phyloP scores from a whole-genome alignment of 1,140 invertebrate species.

The Adelges cooleyi region DNA sequence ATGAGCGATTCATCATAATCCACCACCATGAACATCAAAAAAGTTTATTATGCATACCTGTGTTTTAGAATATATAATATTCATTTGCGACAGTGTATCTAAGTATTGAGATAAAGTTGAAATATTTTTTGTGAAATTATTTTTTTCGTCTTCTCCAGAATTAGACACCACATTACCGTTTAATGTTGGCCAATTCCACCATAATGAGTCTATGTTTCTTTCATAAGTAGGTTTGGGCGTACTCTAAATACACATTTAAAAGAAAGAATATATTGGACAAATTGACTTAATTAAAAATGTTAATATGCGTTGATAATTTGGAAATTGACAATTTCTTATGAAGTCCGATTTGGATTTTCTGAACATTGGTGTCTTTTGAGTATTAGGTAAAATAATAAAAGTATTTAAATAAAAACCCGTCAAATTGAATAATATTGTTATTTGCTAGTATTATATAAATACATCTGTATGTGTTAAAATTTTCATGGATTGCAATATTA shows the following conservation, averaged over 20 bases:
- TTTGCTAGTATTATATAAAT: too few relatives aligned
- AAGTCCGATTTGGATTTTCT: too few relatives aligned
- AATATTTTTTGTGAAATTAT: not conserved
- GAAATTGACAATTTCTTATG: too few relatives aligned
- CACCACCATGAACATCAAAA: too few relatives aligned
- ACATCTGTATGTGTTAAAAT: too few relatives aligned
- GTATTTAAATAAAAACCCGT: too few relatives aligned
- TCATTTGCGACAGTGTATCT: not conserved
- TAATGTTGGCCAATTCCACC: conserved; percentile 9
- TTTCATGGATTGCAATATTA: too few relatives aligned
- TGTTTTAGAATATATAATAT: not conserved
- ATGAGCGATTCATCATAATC: too few relatives aligned
- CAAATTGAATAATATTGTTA: too few relatives aligned
- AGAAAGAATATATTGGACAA: not conserved
- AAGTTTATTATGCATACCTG: conserved; percentile 9
- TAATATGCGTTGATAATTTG: too few relatives aligned
- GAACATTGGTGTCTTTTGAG: too few relatives aligned
- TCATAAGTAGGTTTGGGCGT: not conserved
- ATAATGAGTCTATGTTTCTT: not conserved
- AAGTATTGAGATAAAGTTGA: not conserved
- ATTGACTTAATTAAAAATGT: not conserved
- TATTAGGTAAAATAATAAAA: too few relatives aligned
- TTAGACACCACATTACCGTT: not conserved
- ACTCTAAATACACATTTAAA: not conserved
- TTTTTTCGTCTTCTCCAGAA: not conserved